Evolutionary conservation across 2,888 invertebrate genomes (phyloP).

Genomic region (Criorhina ranunculi): DNA sequence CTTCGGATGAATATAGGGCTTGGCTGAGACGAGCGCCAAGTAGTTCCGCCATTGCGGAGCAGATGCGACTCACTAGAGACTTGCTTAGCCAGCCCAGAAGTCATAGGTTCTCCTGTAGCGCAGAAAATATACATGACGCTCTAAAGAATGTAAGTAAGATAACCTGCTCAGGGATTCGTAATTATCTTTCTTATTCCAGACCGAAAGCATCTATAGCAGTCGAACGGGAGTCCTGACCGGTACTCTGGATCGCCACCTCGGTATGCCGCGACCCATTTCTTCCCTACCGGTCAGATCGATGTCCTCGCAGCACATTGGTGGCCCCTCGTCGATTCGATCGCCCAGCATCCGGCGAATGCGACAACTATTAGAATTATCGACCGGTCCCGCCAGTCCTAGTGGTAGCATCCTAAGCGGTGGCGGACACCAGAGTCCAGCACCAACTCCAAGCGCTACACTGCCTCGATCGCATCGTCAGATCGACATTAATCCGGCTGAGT

Average conservation of each 20-base stretch:
- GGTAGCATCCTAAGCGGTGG: slow-evolving; percentile 84
- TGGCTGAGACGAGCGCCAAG: slow-evolving; percentile 96
- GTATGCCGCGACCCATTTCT: slow-evolving; percentile 86
- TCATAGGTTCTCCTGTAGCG: slow-evolving; percentile 93
- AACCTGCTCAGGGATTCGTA: slow-evolving; percentile 45
- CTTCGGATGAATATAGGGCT: slow-evolving; percentile 96
- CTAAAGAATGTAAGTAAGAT: slow-evolving; percentile 89
- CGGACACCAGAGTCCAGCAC: slow-evolving; percentile 89
- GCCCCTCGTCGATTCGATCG: slow-evolving; percentile 86
- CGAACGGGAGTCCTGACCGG: slow-evolving; percentile 88
- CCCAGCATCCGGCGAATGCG: slow-evolving; percentile 93
- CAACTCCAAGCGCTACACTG: slow-evolving; percentile 91
- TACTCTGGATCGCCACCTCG: slow-evolving; percentile 88
- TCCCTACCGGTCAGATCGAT: slow-evolving; percentile 90
- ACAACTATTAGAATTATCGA: slow-evolving; percentile 90
- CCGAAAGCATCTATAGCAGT: slow-evolving; percentile 87
- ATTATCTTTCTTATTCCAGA: slow-evolving; percentile 79
- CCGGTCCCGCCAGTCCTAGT: slow-evolving; percentile 86
- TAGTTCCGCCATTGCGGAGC: slow-evolving; percentile 96
- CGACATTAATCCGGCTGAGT: slow-evolving; percentile 96
- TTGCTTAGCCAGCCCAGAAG: slow-evolving; percentile 88
- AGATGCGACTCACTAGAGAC: slow-evolving; percentile 93
- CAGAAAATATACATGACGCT: slow-evolving; percentile 95
- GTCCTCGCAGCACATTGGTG: slow-evolving; percentile 90
- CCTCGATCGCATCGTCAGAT: slow-evolving; percentile 90